These are phyloP conservation scores for Promerops cafer DNA, from an alignment of 2,113 vertebrate genomes.

Conservation along the genomic window DNA sequence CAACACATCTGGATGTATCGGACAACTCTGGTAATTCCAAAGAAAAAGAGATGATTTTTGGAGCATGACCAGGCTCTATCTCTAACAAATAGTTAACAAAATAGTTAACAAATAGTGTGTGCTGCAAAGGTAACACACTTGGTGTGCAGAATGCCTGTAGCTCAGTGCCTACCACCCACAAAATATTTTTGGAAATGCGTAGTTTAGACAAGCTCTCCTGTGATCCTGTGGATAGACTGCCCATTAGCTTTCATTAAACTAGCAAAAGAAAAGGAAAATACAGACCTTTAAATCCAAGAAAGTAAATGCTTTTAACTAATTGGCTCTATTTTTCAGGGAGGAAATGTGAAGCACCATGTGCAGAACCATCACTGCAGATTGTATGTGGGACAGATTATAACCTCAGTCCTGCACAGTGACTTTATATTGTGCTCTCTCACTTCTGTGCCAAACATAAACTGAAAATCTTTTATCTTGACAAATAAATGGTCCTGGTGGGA, in stretches of 20 bases:
- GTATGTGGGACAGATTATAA: neutral
- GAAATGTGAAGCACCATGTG: neutral
- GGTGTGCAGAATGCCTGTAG: neutral
- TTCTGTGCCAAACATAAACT: neutral
- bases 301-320: neutral
- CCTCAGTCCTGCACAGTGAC: neutral
- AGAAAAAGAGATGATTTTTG: neutral
- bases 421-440: neutral
- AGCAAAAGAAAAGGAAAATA: neutral
- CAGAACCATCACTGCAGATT: neutral
- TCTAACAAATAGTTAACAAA: too few species aligned
- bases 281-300: neutral
- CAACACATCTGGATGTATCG: neutral
- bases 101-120: neutral
- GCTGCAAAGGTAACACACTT: neutral
- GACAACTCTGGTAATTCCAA: neutral
- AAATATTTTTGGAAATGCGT: accelerated
- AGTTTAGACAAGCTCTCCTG: neutral
- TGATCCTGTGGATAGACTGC: neutral
- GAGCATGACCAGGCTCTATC: neutral
- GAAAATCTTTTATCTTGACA: neutral
- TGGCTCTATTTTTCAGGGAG: neutral
- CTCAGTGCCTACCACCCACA: neutral
- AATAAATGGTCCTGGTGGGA: neutral
- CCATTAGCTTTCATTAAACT: neutral